Conservation (phyloP, 2,888 invertebrate species). For the Scaptomyza polygonia region DNA sequence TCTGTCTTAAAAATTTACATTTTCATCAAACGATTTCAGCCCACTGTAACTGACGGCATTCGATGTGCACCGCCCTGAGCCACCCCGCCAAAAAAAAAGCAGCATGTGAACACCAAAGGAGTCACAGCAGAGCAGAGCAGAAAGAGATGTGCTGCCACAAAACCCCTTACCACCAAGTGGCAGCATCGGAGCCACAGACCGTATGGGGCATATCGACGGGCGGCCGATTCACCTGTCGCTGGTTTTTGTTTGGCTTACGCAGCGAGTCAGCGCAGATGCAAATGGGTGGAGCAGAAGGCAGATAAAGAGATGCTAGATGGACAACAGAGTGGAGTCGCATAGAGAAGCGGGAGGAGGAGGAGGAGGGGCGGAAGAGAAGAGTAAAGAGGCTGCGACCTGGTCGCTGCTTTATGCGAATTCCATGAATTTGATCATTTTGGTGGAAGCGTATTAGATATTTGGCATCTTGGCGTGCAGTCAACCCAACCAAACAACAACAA, state of each 20-base stretch:
- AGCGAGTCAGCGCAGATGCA: conserved; percentile 52
- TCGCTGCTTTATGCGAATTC: conserved; percentile 74
- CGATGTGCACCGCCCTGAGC: conserved; percentile 49
- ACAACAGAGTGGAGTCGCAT: neutral
- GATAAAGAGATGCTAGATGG: conserved; percentile 20
- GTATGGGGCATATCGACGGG: conserved; percentile 76
- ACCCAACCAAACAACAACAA: conserved; percentile 23
- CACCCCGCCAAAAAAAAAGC: conserved; percentile 41
- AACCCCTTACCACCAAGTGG: conserved; percentile 9
- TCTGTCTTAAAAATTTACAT: neutral
- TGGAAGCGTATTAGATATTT: conserved; percentile 78
- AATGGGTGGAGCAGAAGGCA: conserved; percentile 53
- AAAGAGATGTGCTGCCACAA: conserved; percentile 5
- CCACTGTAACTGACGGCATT: conserved; percentile 50
- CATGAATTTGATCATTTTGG: conserved; percentile 80
- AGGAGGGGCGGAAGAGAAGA: neutral
- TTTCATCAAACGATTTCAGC: fast-evolving
- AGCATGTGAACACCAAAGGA: conserved; percentile 57
- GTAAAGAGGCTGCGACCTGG: conserved; percentile 33
- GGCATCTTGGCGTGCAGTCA: conserved; percentile 68
- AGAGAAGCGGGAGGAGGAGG: neutral
- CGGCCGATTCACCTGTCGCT: conserved; percentile 80
- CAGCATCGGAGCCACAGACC: conserved; percentile 48
- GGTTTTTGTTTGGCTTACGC: conserved; percentile 76
- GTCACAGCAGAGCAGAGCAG: conserved; percentile 5